Evolutionary conservation across 2,888 invertebrate genomes (phyloP).

Genomic region (Andrena bucephala): DNA sequence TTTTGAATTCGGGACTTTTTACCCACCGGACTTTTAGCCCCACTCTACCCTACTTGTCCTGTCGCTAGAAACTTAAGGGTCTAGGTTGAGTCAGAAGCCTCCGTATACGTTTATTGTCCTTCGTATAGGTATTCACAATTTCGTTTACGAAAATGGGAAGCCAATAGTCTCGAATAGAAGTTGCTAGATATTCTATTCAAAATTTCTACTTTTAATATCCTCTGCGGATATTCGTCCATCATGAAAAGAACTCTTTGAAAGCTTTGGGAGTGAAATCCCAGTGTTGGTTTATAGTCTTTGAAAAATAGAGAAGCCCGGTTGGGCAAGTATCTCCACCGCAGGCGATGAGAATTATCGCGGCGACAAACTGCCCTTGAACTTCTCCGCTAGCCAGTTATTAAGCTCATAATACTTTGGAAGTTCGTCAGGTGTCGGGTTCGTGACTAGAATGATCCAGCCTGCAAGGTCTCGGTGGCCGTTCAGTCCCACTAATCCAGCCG

Average conservation of each 20-base stretch:
- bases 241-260: neutral
- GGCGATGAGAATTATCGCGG: neutral
- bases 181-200: neutral
- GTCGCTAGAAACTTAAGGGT: neutral
- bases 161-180: too few relatives aligned
- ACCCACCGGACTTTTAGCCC: too few relatives aligned
- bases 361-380: slow-evolving; percentile 36
- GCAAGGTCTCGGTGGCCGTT: neutral
- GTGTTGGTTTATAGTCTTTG: neutral
- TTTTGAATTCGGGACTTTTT: too few relatives aligned
- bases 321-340: slow-evolving; percentile 26
- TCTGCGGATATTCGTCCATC: neutral
- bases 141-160: too few relatives aligned
- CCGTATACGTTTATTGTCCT: neutral
- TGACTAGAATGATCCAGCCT: slow-evolving; percentile 42
- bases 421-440: slow-evolving; percentile 46
- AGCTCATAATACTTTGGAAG: slow-evolving; percentile 42
- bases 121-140: neutral
- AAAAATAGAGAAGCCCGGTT: neutral
- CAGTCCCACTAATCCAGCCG: slow-evolving; percentile 36
- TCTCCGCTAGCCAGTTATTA: slow-evolving; percentile 20
- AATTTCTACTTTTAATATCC: neutral
- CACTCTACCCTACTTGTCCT: too few relatives aligned
- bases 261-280: neutral
- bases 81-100: neutral